Conservation (phyloP, 2,888 invertebrate species). For the Sericinus montela region DNA sequence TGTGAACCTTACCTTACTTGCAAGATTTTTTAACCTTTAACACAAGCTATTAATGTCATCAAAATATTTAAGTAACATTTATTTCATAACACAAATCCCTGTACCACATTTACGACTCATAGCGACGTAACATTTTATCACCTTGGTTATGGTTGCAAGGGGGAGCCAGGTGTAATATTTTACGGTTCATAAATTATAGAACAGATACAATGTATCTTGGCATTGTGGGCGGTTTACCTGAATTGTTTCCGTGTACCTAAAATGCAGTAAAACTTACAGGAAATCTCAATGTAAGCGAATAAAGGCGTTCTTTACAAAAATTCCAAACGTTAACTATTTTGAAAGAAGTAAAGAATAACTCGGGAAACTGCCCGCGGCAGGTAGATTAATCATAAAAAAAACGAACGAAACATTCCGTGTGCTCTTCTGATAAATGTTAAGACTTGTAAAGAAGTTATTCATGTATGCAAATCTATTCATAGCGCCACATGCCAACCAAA, state of each 20-base stretch:
- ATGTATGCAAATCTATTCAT: slow-evolving; percentile 8
- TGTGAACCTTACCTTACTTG: no score
- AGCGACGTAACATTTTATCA: slow-evolving; percentile 22
- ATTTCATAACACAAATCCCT: not conserved
- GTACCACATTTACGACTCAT: not conserved
- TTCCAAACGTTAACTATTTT: no score
- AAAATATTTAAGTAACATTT: no score
- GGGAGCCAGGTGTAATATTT: slow-evolving; percentile 51
- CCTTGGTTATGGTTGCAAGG: slow-evolving; percentile 21
- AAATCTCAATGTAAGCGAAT: not conserved
- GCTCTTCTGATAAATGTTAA: not conserved
- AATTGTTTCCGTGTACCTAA: slow-evolving; percentile 7
- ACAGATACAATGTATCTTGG: slow-evolving; percentile 40
- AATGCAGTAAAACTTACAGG: not conserved
- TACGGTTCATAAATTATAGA: slow-evolving; percentile 51
- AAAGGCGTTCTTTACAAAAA: no score
- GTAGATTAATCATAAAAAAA: no score
- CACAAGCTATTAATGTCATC: no score
- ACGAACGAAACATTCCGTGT: no score
- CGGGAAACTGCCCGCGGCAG: no score
- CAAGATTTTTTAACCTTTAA: no score
- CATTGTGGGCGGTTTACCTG: slow-evolving; percentile 24
- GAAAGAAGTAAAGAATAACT: no score
- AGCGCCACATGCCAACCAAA: not conserved
- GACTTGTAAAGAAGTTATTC: not conserved